A percentile compares a stretch with the other conserved stretches of the same genome.
phyloP scores from a whole-genome alignment of 1,140 invertebrate species.

The Zeugodacus cucurbitae region DNA sequence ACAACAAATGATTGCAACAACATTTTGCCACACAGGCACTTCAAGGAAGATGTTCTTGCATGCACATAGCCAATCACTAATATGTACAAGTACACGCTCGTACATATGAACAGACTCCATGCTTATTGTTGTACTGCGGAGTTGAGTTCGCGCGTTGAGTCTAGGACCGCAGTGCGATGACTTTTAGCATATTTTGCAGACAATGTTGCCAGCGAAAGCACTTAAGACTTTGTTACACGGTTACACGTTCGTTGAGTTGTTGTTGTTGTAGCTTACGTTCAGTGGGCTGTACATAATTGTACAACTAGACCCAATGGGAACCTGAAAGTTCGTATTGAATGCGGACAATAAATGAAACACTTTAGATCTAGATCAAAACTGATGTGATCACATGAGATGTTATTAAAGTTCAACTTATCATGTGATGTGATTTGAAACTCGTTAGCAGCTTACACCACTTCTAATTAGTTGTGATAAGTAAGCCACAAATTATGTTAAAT shows the following conservation, averaged over 20 bases:
- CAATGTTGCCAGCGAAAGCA: background rate
- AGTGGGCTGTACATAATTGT: too few species aligned
- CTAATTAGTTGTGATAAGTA: too few species aligned
- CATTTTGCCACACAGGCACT: background rate
- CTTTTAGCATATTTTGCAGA: background rate
- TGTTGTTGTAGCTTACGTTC: background rate
- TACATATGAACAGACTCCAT: background rate
- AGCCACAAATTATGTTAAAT: too few species aligned
- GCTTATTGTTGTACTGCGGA: background rate
- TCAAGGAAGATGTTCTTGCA: background rate
- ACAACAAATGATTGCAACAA: conserved; percentile 9
- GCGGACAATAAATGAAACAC: too few species aligned
- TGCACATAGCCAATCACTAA: background rate
- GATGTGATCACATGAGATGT: too few species aligned
- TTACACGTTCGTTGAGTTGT: background rate
- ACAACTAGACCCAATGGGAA: too few species aligned
- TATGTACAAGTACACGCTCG: too few species aligned
- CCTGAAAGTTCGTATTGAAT: too few species aligned
- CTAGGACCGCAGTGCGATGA: background rate
- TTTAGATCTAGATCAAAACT: too few species aligned
- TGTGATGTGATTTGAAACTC: too few species aligned
- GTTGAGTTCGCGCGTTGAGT: background rate
- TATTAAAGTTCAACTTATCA: too few species aligned
- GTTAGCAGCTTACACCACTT: too few species aligned
- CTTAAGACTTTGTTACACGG: background rate